A percentile compares a stretch with the other conserved stretches of the same genome.
Evolutionary conservation across 2,113 vertebrate species (phyloP).

Genomic region (Gobius niger): DNA sequence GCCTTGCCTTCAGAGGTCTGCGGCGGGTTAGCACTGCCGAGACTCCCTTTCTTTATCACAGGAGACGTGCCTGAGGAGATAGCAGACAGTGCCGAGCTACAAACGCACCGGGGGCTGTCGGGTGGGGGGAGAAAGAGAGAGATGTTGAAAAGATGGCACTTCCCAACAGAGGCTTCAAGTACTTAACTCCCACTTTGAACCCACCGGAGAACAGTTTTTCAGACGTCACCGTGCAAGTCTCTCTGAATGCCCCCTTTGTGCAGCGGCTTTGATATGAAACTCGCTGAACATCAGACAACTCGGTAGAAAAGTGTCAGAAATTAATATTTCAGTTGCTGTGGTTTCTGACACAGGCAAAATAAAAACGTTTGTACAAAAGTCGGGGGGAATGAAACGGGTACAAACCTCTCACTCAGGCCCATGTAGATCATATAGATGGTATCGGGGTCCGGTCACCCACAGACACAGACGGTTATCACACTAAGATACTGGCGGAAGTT

Average conservation of each 20-base stretch:
- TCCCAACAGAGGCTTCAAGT: conserved; percentile 18
- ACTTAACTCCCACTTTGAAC: conserved; percentile 24
- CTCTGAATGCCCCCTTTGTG: conserved; percentile 6
- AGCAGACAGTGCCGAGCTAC: conserved; percentile 7
- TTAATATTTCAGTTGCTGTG: background rate
- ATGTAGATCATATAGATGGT: too few relatives aligned
- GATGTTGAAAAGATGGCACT: background rate
- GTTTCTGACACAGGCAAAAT: background rate
- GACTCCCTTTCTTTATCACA: conserved; percentile 16
- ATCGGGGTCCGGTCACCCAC: too few relatives aligned
- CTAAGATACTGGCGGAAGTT: too few relatives aligned
- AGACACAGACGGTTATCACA: too few relatives aligned
- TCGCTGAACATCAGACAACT: background rate
- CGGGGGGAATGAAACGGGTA: background rate
- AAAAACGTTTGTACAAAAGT: background rate
- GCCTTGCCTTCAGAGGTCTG: background rate
- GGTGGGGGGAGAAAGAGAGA: conserved; percentile 9
- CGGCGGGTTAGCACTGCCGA: background rate
- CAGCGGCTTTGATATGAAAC: conserved; percentile 6
- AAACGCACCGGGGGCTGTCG: conserved; percentile 2
- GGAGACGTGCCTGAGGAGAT: conserved; percentile 11
- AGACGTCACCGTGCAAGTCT: conserved; percentile 8
- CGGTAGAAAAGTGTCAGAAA: background rate
- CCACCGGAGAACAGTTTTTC: conserved; percentile 8
- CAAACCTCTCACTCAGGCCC: too few relatives aligned